Evolutionary conservation across 2,113 vertebrate genomes (phyloP), one percentile per base, ranked within the genome.

Genomic region (Datnioides undecimradiatus): DNA sequence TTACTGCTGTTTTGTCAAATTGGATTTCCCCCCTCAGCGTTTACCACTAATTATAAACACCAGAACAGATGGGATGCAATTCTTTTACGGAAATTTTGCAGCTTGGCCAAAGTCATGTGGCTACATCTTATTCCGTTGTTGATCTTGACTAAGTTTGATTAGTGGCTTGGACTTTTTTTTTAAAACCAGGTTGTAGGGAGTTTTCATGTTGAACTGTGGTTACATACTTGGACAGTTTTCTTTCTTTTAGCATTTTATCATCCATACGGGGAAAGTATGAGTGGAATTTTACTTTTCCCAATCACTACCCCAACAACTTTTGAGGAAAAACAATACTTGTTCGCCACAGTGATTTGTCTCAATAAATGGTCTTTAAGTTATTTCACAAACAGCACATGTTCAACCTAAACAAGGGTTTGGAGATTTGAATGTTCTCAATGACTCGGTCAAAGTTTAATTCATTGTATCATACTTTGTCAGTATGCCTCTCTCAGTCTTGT

Each of bases 11-110:
- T 86, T 83, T 83, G 87, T 87, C 84, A 87, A 90, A 91, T 88
- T 85, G 84, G 86, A 89, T 88, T 74, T 69, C 63, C 70, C 80
- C 34, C 67, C 72, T 80, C 76, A 48, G 69, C 60, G 54, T 92
- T 93, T 87, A 86, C 80, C 79, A 73, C 73, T 89, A 90, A 93
- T 92, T 92, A 82, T 88, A 92, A 91, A 87, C 80, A 83, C 71
- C 63, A 77, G 78, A 90, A 76, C 85, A 91, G 88, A 90, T 91
- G 92, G 91, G 71, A 67, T 74, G 62, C 84, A 83, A 85, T 90
- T 79, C 45, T 83, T 83, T 76, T 76, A 58, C 67, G n/a, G 80
- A 85, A 75, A 83, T 76, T 73, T 74, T 76, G 73, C 79, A 71
- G 65, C 64, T 16, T 23, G 69, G 82, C 87, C 85, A 83, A 83